Percentiles rank a stretch among this genome's conserved stretches.
These are phyloP conservation scores for Ditylenchus dipsaci DNA, from an alignment of 1,140 invertebrate species.

Conservation along the genomic window DNA sequence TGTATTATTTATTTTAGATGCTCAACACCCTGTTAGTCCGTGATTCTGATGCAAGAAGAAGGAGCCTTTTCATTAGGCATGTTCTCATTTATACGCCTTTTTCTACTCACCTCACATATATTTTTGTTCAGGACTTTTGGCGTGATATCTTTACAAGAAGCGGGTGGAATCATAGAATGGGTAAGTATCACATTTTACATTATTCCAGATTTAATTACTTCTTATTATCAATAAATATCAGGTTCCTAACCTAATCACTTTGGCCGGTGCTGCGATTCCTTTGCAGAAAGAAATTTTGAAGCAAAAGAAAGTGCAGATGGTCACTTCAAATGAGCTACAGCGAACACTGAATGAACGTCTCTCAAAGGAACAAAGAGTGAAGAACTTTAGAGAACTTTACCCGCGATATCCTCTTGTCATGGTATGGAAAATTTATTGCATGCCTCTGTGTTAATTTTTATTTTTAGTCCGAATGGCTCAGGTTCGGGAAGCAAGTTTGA, in stretches of 20 bases:
- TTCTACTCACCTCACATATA: too few species aligned
- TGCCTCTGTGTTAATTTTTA: too few species aligned
- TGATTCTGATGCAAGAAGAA: conserved; percentile 65
- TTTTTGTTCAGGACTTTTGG: conserved; percentile 70
- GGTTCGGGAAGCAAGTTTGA: conserved; percentile 45
- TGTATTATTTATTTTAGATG: conserved; percentile 30
- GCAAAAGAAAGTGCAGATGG: neutral
- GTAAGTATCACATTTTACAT: conserved; percentile 61
- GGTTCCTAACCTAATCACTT: conserved; percentile 13
- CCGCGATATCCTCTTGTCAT: conserved; percentile 42
- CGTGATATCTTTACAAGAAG: conserved; percentile 64
- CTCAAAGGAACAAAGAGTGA: conserved; percentile 20
- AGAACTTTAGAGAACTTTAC: conserved; percentile 22
- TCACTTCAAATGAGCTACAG: conserved; percentile 43
- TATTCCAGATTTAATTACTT: conserved; percentile 42
- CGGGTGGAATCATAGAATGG: conserved; percentile 92
- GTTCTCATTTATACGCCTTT: too few species aligned
- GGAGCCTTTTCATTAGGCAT: conserved; percentile 71
- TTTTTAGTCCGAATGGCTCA: conserved; percentile 68
- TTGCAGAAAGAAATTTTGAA: conserved; percentile 12
- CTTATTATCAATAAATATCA: conserved; percentile 4
- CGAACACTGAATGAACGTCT: neutral
- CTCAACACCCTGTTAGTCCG: conserved; percentile 19
- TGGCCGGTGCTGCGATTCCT: conserved; percentile 5
- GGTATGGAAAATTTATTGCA: too few species aligned